Conservation (phyloP, 2,113 vertebrate genomes). For the Heptranchias perlo region DNA sequence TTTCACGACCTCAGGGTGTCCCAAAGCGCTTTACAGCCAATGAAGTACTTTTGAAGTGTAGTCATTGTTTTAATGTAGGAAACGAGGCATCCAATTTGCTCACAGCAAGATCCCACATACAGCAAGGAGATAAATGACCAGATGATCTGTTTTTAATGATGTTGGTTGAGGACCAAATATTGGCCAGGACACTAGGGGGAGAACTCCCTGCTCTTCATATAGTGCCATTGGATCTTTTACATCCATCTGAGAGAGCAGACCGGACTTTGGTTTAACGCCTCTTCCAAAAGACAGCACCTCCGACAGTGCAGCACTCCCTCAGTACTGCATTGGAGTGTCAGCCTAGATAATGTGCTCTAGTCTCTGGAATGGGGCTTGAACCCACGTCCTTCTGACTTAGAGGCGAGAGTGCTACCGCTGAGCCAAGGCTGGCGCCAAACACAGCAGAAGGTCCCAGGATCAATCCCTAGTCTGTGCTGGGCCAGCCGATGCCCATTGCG, state of each 20-base stretch:
- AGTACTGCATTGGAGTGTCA: not conserved
- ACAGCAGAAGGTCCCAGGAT: not conserved
- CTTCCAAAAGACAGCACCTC: not conserved
- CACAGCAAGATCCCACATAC: not conserved
- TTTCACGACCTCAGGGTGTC: not conserved
- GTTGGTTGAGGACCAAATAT: not conserved
- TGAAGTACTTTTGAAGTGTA: not conserved
- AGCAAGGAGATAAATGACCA: not conserved
- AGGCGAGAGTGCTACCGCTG: not conserved
- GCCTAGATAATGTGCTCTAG: not conserved
- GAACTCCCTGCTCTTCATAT: not conserved
- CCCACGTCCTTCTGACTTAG: not conserved
- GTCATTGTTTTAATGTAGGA: not conserved
- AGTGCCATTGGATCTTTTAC: not conserved
- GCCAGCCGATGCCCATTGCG: not conserved
- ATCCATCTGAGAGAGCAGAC: not conserved
- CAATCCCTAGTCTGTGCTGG: not conserved
- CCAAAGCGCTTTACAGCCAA: not conserved
- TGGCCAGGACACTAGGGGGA: not conserved
- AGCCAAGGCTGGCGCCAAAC: not conserved
- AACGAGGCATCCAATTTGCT: not conserved
- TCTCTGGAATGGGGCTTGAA: not conserved
- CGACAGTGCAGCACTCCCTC: not conserved
- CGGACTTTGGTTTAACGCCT: too few relatives aligned
- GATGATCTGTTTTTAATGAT: not conserved